phyloP scores from a whole-genome alignment of 1,140 invertebrate species.

The Drosophila nannoptera region DNA sequence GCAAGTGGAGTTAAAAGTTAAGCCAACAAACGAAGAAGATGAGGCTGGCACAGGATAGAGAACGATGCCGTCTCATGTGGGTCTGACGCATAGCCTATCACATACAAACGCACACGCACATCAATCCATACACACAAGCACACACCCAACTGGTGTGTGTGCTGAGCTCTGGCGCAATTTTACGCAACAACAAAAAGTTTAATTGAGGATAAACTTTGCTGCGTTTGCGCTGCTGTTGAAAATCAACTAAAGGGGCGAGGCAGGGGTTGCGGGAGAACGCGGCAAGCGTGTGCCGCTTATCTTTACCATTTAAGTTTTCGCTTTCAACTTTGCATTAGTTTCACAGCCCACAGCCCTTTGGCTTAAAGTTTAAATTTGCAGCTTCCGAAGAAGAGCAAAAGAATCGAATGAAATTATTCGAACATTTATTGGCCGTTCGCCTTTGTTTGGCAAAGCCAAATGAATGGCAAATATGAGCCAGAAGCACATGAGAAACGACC shows the following conservation, averaged over 20 bases:
- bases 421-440: conserved; percentile 61
- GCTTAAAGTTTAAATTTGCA: conserved; percentile 41
- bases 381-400: not conserved
- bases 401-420: conserved; percentile 36
- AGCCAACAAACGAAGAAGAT: conserved; percentile 74
- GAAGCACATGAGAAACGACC: conserved; percentile 53
- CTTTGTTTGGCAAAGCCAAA: conserved; percentile 58
- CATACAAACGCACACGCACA: conserved; percentile 33
- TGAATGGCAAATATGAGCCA: conserved; percentile 59
- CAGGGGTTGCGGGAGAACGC: not conserved
- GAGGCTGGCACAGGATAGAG: conserved; percentile 34
- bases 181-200: conserved; percentile 76
- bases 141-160: not conserved
- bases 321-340: conserved; percentile 47
- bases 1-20: conserved; percentile 75
- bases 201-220: conserved; percentile 76
- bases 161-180: conserved; percentile 61
- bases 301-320: conserved; percentile 45
- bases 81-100: conserved; percentile 59
- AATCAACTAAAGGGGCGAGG: conserved; percentile 37
- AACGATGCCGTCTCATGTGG: conserved; percentile 13
- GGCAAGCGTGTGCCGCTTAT: conserved; percentile 35
- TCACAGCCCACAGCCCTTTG: not conserved
- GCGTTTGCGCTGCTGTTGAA: conserved; percentile 75
- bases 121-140: conserved; percentile 1